Evolutionary conservation across 1,140 invertebrate genomes (phyloP).

Genomic region (Caenorhabditis briggsae): DNA sequence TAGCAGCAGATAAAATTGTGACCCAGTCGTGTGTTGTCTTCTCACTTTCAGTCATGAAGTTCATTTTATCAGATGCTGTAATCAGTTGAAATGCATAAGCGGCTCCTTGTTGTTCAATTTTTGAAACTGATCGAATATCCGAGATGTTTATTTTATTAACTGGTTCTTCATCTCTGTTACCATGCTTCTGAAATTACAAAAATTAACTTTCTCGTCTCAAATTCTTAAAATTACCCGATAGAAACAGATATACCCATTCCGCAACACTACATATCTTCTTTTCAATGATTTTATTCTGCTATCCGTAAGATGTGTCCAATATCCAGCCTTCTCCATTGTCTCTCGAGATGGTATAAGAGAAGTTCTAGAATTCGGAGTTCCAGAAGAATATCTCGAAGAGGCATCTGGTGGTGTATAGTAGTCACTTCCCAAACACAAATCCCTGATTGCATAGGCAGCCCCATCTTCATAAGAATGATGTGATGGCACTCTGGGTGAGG

Average conservation of each 20-base stretch:
- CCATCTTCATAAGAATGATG: constrained; percentile 48
- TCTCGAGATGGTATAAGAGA: constrained; percentile 65
- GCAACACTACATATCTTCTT: constrained; percentile 70
- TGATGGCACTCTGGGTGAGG: constrained; percentile 59
- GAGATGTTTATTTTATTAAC: constrained; percentile 59
- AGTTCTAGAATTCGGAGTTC: constrained; percentile 60
- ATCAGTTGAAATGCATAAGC: constrained; percentile 68
- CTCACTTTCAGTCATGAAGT: constrained; percentile 71
- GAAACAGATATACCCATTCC: constrained; percentile 68
- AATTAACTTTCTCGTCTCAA: not conserved
- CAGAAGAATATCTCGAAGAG: constrained; percentile 32
- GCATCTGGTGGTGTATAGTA: constrained; percentile 72
- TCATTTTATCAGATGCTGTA: constrained; percentile 62
- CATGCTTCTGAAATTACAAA: constrained; percentile 64
- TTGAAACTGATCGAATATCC: constrained; percentile 66
- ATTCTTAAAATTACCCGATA: constrained; percentile 58
- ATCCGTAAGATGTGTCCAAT: constrained; percentile 70
- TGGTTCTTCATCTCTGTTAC: constrained; percentile 67
- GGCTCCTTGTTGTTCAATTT: constrained; percentile 66
- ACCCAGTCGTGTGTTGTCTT: constrained; percentile 72
- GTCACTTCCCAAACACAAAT: constrained; percentile 59
- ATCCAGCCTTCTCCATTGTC: constrained; percentile 66
- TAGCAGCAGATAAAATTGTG: constrained; percentile 59
- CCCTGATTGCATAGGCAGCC: constrained; percentile 44
- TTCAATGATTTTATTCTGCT: constrained; percentile 71